Evolutionary conservation across 2,797 vertebrate species (phyloP), one percentile per base, ranked within the genome.

Genomic region (Gymnothorax reevesii): DNA sequence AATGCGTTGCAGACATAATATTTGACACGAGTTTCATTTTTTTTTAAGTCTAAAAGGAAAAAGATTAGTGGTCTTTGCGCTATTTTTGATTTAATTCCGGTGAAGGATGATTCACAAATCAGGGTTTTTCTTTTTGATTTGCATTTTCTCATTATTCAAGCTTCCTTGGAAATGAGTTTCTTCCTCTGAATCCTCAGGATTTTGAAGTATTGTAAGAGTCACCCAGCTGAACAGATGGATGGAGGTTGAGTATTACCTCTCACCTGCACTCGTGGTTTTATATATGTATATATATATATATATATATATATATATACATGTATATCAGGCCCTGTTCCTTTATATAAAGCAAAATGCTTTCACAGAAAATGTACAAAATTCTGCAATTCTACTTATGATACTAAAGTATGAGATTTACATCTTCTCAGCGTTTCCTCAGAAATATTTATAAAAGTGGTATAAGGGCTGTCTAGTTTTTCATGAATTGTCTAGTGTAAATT

Each of bases 161-260:
- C 33, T 42, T 42, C 33, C 33, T 42, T 42, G 33, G 33, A 42
- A 42, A 42, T 42, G 33, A 42, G 33, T 42, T 1, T 42, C 33
- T 42, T n/a, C n/a, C 1, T 42, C 33, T 42, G 33, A 25, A 69
- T n/a, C 13, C 15, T 49, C 42, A 49, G 73, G 15, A 52, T 42
- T 77, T 13, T 17, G 73, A 77, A 17, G 52, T 7, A 33, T 42
- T 77, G 42, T 7, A 7, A 5, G 4, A 15, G 42, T 77, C 77
- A 80, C 0, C 20, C 52, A 54, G 77, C 77, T 54, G 3, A 17
- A 55, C 52, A 55, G 77, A 49, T 54, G 20, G 42, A 15, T 42
- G 54, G 84, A 91, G 90, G 87, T 90, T 89, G 90, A 93, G 88
- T 94, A 90, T 42, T 94, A 94, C 94, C 94, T 94, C 92, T 93